Conservation (phyloP, 2,888 invertebrate genomes). For the Cheilosia vulpina region DNA sequence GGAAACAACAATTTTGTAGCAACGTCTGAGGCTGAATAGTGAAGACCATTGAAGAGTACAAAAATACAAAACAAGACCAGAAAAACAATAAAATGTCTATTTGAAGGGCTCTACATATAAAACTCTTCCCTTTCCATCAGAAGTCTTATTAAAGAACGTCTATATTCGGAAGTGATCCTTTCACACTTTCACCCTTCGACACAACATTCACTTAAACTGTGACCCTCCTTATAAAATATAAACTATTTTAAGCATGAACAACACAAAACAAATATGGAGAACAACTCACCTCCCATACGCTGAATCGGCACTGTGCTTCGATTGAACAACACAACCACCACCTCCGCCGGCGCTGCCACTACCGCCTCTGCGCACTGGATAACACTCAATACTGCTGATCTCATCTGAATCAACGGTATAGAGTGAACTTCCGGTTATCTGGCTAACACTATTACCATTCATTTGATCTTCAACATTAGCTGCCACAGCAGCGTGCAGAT, state of each 20-base stretch:
- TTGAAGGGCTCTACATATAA: slow-evolving; percentile 12
- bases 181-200: slow-evolving; percentile 21
- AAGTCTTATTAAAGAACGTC: neutral
- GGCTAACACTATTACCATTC: slow-evolving; percentile 43
- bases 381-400: slow-evolving; percentile 81
- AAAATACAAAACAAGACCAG: neutral
- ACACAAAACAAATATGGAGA: neutral
- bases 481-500: slow-evolving; percentile 77
- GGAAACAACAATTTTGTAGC: too few relatives aligned
- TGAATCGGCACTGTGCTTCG: slow-evolving; percentile 87
- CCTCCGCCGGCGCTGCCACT: slow-evolving; percentile 78
- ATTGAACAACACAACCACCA: slow-evolving; percentile 74
- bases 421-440: slow-evolving; percentile 56
- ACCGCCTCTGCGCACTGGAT: slow-evolving; percentile 77
- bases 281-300: slow-evolving; percentile 93
- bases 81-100: neutral
- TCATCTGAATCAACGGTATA: slow-evolving; percentile 81
- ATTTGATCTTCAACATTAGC: slow-evolving; percentile 45
- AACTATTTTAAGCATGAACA: slow-evolving; percentile 38
- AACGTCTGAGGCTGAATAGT: too few relatives aligned
- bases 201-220: slow-evolving; percentile 43
- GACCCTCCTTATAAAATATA: slow-evolving; percentile 4
- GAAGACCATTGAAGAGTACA: too few relatives aligned
- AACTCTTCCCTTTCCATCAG: slow-evolving; percentile 16
- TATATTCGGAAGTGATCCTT: slow-evolving; percentile 28